Evolutionary conservation across 2,888 invertebrate genomes (phyloP).

Genomic region (Hypercompe scribonia): DNA sequence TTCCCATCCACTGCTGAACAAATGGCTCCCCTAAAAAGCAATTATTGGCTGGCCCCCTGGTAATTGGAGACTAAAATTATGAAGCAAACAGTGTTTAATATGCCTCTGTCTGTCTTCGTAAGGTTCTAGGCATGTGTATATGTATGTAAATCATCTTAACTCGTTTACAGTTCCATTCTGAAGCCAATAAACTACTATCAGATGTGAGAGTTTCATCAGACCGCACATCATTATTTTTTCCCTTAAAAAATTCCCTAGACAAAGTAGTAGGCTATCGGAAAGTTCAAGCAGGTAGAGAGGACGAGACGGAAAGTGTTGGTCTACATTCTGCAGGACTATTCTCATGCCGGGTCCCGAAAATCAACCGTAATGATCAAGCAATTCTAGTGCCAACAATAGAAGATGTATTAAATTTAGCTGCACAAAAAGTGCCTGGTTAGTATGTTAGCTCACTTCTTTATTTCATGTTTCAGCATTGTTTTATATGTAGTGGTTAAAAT

Average conservation of each 20-base stretch:
- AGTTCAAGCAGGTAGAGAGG: constrained; percentile 78
- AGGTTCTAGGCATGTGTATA: no score
- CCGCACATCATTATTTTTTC: constrained; percentile 88
- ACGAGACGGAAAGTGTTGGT: constrained; percentile 68
- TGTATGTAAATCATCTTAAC: background rate
- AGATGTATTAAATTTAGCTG: constrained; percentile 78
- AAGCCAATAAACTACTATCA: constrained; percentile 80
- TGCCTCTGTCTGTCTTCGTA: no score
- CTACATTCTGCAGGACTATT: constrained; percentile 77
- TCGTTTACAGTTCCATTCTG: constrained; percentile 76
- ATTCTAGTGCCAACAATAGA: constrained; percentile 81
- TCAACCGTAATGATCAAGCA: constrained; percentile 75
- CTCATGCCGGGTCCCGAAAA: constrained; percentile 71
- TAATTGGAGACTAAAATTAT: no score
- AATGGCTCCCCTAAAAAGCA: no score
- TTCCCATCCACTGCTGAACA: no score
- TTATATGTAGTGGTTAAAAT: background rate
- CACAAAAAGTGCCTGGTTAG: constrained; percentile 82
- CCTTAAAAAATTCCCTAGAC: constrained; percentile 87
- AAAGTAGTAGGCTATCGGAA: constrained; percentile 89
- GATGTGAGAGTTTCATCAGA: constrained; percentile 86
- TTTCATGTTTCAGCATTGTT: background rate
- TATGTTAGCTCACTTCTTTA: constrained; percentile 12
- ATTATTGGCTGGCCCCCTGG: no score
- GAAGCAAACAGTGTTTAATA: no score